Base-by-base conservation (phyloP, 2,797 vertebrate species). In the Benthosema pterotum region DNA sequence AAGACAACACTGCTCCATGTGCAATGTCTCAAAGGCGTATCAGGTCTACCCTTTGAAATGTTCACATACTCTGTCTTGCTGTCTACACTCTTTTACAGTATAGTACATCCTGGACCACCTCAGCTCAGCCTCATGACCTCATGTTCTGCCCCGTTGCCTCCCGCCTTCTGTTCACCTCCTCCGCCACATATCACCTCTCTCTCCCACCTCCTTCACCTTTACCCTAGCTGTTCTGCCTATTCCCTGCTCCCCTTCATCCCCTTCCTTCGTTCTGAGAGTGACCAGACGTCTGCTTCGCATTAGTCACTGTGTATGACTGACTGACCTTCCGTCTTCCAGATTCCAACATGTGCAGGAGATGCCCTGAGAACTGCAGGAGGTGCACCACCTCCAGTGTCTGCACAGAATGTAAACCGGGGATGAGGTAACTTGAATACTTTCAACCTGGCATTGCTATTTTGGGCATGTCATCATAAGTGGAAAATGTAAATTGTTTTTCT, bases 351-450 rank as follows among this genome's bases (percentile, higher is more conserved):
- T 99, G 96, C 83, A 91, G 92, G 82, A 96, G 94, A 86, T 99
- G 98, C 86, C 93, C 88, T 50, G 97, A 98, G 80, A 96, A 94
- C 90, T 99, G 98, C 77, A 97, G 93, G 88, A 93, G 91, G 0
- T 99, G 98, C 87, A 90, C 90, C 57, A 83, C 93, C 76, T 92
- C 91, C 57, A 95, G 89, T 71, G 89, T 93, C 82, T 99, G 98
- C 84, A 96, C 93, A 16, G 97, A 98, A 88, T 99, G 98, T 91
- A 96, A 91, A 88, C 93, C 93, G 17, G 95, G 95, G 42, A 90
- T 94, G 88, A 99, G 97, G 98, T 98, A 92, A 95, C 87, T 15
- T 13, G 13, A 46, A 13, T 15, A 45, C 11, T 45, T 45, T 45
- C 2, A 5, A 46, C 45, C 45, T n/a, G 14, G 32, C 32, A 38